These are phyloP conservation scores for Chorisops tibialis DNA, from an alignment of 2,888 invertebrate genomes.

Conservation along the genomic window DNA sequence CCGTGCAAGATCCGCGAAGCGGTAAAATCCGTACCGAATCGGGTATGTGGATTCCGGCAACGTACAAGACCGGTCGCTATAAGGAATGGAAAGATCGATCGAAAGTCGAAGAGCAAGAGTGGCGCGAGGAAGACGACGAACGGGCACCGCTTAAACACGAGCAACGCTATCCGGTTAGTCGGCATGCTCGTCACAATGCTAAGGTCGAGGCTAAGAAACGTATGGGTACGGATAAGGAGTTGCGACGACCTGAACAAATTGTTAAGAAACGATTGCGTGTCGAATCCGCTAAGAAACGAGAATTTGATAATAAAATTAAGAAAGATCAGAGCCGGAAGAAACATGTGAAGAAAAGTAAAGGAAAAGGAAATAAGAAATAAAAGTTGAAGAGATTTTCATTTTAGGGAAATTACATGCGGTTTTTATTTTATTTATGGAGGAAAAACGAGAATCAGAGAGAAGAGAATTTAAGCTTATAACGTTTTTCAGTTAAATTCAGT, in stretches of 20 bases:
- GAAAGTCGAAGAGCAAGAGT: constrained; percentile 50
- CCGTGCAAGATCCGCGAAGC: constrained; percentile 55
- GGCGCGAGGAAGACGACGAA: constrained; percentile 46
- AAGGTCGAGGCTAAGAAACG: constrained; percentile 62
- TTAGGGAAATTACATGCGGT: too few relatives aligned
- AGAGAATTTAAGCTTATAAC: too few relatives aligned
- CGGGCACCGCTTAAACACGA: constrained; percentile 40
- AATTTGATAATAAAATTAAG: constrained; percentile 52
- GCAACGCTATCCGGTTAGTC: constrained; percentile 57
- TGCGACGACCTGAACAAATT: constrained; percentile 73
- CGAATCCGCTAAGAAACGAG: constrained; percentile 61
- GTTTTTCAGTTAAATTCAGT: too few relatives aligned
- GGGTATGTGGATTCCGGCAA: constrained; percentile 89
- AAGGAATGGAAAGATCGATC: constrained; percentile 80
- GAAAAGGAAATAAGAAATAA: constrained; percentile 22
- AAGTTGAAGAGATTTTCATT: not conserved
- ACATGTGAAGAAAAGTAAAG: constrained; percentile 41
- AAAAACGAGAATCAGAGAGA: too few relatives aligned
- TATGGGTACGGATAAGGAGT: constrained; percentile 56
- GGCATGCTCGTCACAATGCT: constrained; percentile 77
- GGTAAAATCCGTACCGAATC: constrained; percentile 93
- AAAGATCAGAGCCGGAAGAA: constrained; percentile 53
- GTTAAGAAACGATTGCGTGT: constrained; percentile 65
- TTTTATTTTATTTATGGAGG: too few relatives aligned
- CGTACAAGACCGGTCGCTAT: constrained; percentile 89